A percentile compares a stretch with the other conserved stretches of the same genome.
phyloP scores from a whole-genome alignment of 2,113 vertebrate species.

The Atlantisia rogersi region DNA sequence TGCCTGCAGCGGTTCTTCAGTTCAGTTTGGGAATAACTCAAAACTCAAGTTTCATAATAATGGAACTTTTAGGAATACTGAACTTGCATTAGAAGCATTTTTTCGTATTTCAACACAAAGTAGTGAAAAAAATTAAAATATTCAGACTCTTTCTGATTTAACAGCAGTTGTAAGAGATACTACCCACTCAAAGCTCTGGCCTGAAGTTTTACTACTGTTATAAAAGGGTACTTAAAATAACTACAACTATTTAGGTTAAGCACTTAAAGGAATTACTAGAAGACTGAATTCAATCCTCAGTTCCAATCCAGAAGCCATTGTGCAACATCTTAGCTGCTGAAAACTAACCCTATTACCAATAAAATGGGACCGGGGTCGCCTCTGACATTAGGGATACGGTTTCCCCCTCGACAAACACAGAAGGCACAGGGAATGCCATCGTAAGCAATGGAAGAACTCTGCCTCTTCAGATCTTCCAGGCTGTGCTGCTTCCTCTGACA shows the following conservation, averaged over 20 bases:
- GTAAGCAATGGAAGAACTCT: neutral
- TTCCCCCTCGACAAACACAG: neutral
- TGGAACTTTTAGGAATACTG: neutral
- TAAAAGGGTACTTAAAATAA: conserved; percentile 61
- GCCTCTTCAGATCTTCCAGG: neutral
- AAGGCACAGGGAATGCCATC: rapidly evolving
- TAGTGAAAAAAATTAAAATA: neutral
- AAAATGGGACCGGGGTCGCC: neutral
- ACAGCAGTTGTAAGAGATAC: neutral
- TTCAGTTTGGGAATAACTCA: neutral
- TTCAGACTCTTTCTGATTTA: neutral
- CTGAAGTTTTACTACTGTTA: conserved; percentile 54
- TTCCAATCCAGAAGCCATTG: conserved; percentile 28
- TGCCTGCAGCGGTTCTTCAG: neutral
- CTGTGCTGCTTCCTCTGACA: neutral
- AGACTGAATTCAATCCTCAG: conserved; percentile 44
- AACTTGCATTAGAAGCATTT: neutral
- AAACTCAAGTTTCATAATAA: neutral
- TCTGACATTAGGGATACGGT: neutral
- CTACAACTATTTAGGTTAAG: conserved; percentile 65
- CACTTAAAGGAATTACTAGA: conserved; percentile 62
- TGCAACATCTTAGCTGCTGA: neutral
- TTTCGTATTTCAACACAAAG: neutral
- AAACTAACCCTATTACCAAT: neutral
- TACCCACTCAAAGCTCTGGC: neutral